Conservation (phyloP, 2,113 vertebrate species). For the Nerophis lumbriciformis region DNA sequence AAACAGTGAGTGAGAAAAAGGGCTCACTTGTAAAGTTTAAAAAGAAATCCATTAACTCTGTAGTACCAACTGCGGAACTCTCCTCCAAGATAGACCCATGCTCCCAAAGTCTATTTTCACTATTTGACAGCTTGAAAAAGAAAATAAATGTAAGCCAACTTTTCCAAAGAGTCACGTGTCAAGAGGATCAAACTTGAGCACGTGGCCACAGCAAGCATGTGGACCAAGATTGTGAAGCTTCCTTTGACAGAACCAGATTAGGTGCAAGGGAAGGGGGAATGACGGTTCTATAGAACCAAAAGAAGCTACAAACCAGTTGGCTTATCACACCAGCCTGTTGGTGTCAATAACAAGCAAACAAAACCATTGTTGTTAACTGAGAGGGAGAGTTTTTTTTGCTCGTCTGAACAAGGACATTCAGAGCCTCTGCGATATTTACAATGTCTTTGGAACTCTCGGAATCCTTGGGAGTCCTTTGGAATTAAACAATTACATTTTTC, state of each 20-base stretch:
- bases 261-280: neutral
- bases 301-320: constrained; percentile 1
- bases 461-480: no score
- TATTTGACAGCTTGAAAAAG: constrained; percentile 1
- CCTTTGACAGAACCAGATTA: neutral
- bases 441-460: no score
- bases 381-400: no score
- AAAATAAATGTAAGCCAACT: neutral
- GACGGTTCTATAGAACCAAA: neutral
- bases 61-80: neutral
- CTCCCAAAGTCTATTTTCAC: neutral
- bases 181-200: constrained; percentile 1
- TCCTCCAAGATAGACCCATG: neutral
- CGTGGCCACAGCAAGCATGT: neutral
- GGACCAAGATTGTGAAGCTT: neutral
- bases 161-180: neutral
- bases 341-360: neutral
- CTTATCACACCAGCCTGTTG: neutral
- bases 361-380: neutral
- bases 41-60: neutral
- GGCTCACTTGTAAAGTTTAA: neutral
- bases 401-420: neutral
- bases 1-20: neutral
- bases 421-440: neutral
- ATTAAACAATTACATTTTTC: no score